Base-by-base conservation (phyloP, 1,140 invertebrate genomes). In the Scaptomyza pallida region DNA sequence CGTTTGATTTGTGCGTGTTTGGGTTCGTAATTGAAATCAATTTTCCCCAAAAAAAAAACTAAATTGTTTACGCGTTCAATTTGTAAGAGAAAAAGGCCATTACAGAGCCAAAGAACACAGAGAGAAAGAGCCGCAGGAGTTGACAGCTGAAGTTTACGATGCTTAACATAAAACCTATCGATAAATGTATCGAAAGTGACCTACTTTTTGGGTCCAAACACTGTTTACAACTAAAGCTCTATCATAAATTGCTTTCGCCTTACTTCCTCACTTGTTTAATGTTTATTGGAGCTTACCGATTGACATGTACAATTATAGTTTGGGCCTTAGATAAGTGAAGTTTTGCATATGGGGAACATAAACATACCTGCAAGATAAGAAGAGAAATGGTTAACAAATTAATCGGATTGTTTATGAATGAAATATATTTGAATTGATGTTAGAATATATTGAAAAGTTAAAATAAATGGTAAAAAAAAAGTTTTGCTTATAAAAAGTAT, bases 301-400 rank as follows among this genome's bases (percentile, higher is more conserved):
- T 69, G 63, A 55, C 69, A 60, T 48, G 26, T 52, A 37, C 72
- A 67, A 80, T 80, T 67, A 57, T n/a, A n/a, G n/a, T n/a, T 41
- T 44, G 33, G 55, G 43, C n/a, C 40, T 65, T 52, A 47, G 54
- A 75, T 75, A 78, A 60, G 35, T 33, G 16, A 23, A 48, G n/a
- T 56, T 69, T 72, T 62, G 55, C 48, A 57, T 62, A 59, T 19
- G 30, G 43, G 23, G 13, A 51, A 62, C 71, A 62, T n/a, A n/a
- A n/a, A n/a, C 71, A 57, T 73, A 73, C 71, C 71, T 73, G 65
- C 16, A 72, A 68, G 50, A 60, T 52, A 61, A 68, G n/a, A n/a
- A 43, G 21, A 47, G 54, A 44, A 19, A 62, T 19, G 1, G 21
- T 52, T 61, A n/a, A n/a, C n/a, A 67, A 60, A 72, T 72, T 17